Base-by-base conservation (phyloP, 2,888 invertebrate species). In the Ametastegia equiseti region DNA sequence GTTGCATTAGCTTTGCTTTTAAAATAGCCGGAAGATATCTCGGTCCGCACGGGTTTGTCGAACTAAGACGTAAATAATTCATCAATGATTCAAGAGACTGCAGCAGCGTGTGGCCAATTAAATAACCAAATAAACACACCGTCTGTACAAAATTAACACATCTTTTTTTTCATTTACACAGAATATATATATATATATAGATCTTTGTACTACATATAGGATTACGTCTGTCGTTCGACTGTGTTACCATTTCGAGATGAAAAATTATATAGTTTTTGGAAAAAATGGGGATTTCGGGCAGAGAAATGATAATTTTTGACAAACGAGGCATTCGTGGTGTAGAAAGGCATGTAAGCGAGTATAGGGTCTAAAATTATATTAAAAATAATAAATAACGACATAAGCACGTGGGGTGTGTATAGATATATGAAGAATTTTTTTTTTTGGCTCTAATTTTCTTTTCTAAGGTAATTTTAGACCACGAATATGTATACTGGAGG, bases 121-220 rank as follows among this genome's bases (percentile, higher is more conserved):
- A 42, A 69, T 69, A 69, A 69, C 42, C 13, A 42, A 69, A 69
- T 42, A 69, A 69, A 69, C 69, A 69, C 19, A 39, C 5, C 3
- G 23, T 9, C 23, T 47, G 13, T 54, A 23, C 23, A 11, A n/a
- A n/a, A n/a, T n/a, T n/a, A n/a, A n/a, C n/a, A n/a, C n/a, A n/a
- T n/a, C n/a, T n/a, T n/a, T n/a, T n/a, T n/a, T n/a, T n/a, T n/a
- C n/a, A n/a, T n/a, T n/a, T n/a, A n/a, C n/a, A n/a, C n/a, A n/a
- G n/a, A n/a, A n/a, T n/a, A 54, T 54, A 23, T 23, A 54, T 54
- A 54, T 11, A 23, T 7, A 3, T 9, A 54, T 54, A 15, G n/a
- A n/a, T n/a, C n/a, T n/a, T n/a, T n/a, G n/a, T n/a, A n/a, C n/a
- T n/a, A n/a, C n/a, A n/a, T n/a, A n/a, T n/a, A n/a, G n/a, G n/a